Base-by-base conservation (phyloP, 2,113 vertebrate genomes). In the Terrapene triunguis region DNA sequence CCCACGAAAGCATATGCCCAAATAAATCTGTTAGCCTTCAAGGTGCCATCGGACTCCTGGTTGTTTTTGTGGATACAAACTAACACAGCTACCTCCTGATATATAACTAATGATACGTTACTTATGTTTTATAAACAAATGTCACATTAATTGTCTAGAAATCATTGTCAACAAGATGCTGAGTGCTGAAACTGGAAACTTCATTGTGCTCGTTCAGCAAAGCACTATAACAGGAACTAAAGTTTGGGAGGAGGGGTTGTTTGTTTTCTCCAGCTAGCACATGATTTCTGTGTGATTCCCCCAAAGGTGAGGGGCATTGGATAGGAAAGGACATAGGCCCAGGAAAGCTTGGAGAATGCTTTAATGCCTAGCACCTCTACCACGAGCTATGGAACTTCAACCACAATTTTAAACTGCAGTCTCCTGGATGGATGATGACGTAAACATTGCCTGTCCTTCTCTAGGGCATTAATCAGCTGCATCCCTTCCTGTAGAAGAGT, bases 91-190 rank as follows among this genome's bases (percentile, higher is more conserved):
- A 50, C 48, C 48, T 50, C 48, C 48, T 50, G 13, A 50, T 50
- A 50, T 50, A 50, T 47, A 79, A 72, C 4, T 8, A 74, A 82
- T 35, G 35, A 42, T 2, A 6, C 3, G 2, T 25, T 53, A 27
- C 8, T 12, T 8, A 38, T 2, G 10, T 3, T 22, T 54, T 79
- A 48, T 27, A 16, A 76, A 42, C 22, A 17, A 83, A 80, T 1
- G 50, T 88, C 8, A 13, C 3, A 5, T 16, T 32, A 5, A 6
- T 8, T 22, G 53, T 42, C 2, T 62, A 14, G 17, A 85, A 89
- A 87, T 81, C 16, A 0, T 0, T 5, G 27, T 82, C 14, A 11
- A 19, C 5, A 54, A 47, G 76, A 16, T 19, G 44, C 44, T 47
- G 13, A 17, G 5, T 24, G 89, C 59, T 88, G n/a, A 44, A 81